Conservation (phyloP, 2,888 invertebrate genomes). For the Drosophila multiciliata region DNA sequence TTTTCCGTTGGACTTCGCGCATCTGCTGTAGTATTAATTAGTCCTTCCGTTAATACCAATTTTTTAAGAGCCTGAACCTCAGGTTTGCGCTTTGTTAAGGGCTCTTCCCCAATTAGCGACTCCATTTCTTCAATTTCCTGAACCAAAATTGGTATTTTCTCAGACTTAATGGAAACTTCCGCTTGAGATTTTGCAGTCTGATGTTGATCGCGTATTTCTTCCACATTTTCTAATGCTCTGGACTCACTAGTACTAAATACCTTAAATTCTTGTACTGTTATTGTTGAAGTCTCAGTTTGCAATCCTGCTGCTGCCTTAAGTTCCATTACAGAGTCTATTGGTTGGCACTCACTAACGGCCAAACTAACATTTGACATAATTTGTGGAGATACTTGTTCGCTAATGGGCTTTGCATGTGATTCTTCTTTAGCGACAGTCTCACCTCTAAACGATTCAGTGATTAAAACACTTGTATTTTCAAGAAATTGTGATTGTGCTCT, state of each 20-base stretch:
- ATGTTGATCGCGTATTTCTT: conserved; percentile 83
- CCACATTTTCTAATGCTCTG: conserved; percentile 67
- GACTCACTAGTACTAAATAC: conserved; percentile 78
- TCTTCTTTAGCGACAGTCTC: conserved; percentile 86
- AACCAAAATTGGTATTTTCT: conserved; percentile 83
- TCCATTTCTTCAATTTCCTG: conserved; percentile 61
- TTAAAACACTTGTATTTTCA: conserved; percentile 87
- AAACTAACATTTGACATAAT: conserved; percentile 86
- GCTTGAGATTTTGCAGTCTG: conserved; percentile 83
- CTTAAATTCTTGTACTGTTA: conserved; percentile 86
- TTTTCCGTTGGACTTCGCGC: conserved; percentile 88
- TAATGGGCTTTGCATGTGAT: conserved; percentile 57
- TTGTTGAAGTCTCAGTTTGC: conserved; percentile 86
- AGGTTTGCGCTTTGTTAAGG: conserved; percentile 22
- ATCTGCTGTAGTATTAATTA: conserved; percentile 88
- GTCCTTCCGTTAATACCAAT: conserved; percentile 86
- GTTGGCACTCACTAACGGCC: conserved; percentile 57
- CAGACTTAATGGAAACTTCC: conserved; percentile 67
- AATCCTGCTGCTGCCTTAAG: conserved; percentile 11
- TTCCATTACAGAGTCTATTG: conserved; percentile 51
- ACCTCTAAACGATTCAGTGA: conserved; percentile 88
- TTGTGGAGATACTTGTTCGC: conserved; percentile 89
- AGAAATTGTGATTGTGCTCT: conserved; percentile 36
- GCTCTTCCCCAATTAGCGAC: conserved; percentile 34
- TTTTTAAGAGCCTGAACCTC: conserved; percentile 82